Evolutionary conservation across 2,888 invertebrate genomes (phyloP).

Genomic region (Gymnocheta viridis): DNA sequence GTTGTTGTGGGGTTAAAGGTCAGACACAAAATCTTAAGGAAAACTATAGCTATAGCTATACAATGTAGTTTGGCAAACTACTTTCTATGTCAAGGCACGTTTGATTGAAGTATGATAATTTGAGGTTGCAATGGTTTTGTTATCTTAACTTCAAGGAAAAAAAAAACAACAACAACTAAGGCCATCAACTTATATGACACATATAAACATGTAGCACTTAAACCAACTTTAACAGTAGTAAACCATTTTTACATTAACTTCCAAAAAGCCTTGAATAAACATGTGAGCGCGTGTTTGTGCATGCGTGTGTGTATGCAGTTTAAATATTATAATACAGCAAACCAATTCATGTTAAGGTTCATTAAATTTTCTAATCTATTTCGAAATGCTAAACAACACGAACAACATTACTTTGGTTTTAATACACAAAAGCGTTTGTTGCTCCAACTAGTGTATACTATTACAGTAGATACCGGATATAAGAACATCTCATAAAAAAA

Average conservation of each 20-base stretch:
- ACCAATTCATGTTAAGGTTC: constrained; percentile 48
- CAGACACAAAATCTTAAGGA: background rate
- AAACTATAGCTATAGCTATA: constrained; percentile 9
- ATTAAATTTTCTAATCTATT: constrained; percentile 59
- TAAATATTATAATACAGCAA: constrained; percentile 35
- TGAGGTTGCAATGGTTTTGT: constrained; percentile 25
- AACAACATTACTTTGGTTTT: background rate
- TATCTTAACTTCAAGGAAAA: background rate
- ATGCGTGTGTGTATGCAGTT: background rate
- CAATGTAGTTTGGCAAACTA: constrained; percentile 12
- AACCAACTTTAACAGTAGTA: constrained; percentile 13
- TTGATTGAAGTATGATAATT: constrained; percentile 49
- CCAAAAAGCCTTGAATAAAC: background rate
- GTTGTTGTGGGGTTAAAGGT: constrained; percentile 25
- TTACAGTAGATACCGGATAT: too few relatives aligned
- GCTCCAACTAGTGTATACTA: background rate
- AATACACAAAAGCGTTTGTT: background rate
- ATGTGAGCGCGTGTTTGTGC: background rate
- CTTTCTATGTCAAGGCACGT: constrained; percentile 6
- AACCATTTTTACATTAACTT: background rate
- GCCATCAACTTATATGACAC: background rate
- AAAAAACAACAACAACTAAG: background rate
- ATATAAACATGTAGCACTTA: background rate
- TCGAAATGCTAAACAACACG: constrained; percentile 18
- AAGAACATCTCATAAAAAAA: too few relatives aligned